phyloP scores from a whole-genome alignment of 2,888 invertebrate genomes.

The Sminthurides aquaticus region DNA sequence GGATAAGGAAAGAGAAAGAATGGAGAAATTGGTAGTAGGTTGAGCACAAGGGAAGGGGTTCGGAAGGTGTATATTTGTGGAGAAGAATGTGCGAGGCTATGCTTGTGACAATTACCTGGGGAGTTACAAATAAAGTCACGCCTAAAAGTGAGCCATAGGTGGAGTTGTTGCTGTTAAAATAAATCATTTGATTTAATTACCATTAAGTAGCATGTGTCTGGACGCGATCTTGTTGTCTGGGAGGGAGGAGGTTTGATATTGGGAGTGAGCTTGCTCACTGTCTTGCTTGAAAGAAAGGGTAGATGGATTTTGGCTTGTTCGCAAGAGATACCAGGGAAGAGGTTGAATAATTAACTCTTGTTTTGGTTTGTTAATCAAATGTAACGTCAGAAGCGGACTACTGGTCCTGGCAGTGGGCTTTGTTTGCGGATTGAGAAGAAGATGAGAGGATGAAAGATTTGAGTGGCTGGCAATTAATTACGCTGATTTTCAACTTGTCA shows the following conservation, averaged over 20 bases:
- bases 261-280: neutral
- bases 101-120: conserved; percentile 20
- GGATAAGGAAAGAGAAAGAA: neutral
- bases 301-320: neutral
- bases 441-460: neutral
- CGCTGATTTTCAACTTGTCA: neutral
- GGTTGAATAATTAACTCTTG: conserved; percentile 7
- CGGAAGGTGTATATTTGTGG: neutral
- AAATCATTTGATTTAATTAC: conserved; percentile 9
- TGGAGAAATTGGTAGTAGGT: neutral
- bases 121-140: conserved; percentile 19
- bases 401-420: neutral
- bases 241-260: neutral
- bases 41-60: neutral
- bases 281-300: too few relatives aligned
- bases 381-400: neutral
- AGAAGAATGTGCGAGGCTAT: neutral
- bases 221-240: neutral
- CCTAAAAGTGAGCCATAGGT: conserved; percentile 8
- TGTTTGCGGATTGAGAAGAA: neutral
- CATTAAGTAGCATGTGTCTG: conserved; percentile 1
- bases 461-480: neutral
- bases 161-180: neutral
- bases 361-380: conserved; percentile 14
- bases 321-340: neutral